Percentiles rank a stretch among this genome's conserved stretches.
phyloP scores from a whole-genome alignment of 2,113 vertebrate genomes.

The Microcebus tavaratra region DNA sequence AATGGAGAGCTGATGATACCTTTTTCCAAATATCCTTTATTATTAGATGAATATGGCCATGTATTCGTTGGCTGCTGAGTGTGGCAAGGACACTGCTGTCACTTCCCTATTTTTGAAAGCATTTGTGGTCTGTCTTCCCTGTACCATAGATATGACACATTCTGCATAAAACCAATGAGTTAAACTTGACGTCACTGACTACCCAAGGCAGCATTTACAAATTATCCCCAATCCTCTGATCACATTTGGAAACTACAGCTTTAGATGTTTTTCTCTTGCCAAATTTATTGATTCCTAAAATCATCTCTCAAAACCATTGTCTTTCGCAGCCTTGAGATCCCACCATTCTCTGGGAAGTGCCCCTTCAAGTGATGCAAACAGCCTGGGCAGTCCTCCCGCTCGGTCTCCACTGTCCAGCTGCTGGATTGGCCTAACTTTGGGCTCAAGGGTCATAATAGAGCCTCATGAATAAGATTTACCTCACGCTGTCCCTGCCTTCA shows the following conservation, averaged over 20 bases:
- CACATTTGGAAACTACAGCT: background rate
- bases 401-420: background rate
- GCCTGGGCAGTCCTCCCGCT: background rate
- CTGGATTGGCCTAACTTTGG: background rate
- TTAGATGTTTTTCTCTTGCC: background rate
- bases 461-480: background rate
- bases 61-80: slow-evolving; percentile 2
- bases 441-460: background rate
- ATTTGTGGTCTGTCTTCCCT: slow-evolving; percentile 48
- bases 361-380: background rate
- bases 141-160: background rate
- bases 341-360: background rate
- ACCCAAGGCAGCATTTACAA: background rate
- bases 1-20: background rate
- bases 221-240: background rate
- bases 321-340: background rate
- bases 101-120: slow-evolving; percentile 34
- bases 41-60: background rate
- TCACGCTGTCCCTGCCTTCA: background rate
- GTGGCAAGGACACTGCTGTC: background rate
- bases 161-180: background rate
- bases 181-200: background rate
- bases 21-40: background rate
- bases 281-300: slow-evolving; percentile 43
- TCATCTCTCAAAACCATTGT: background rate